These are phyloP conservation scores for Tachuris rubrigastra DNA, from an alignment of 2,113 vertebrate species.

Conservation along the genomic window DNA sequence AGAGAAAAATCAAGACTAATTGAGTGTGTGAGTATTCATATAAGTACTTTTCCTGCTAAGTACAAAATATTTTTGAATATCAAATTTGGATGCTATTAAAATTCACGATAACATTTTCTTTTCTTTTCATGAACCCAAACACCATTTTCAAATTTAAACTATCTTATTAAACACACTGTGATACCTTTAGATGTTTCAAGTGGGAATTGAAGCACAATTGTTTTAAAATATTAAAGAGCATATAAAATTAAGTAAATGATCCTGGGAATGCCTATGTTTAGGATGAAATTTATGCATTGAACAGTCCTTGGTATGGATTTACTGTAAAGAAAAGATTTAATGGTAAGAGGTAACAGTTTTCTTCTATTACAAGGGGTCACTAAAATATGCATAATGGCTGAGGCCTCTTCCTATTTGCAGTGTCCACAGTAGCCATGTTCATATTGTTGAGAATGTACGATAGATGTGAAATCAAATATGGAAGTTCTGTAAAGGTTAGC, in stretches of 20 bases:
- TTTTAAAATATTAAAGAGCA: background rate
- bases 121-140: background rate
- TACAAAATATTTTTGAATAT: background rate
- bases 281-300: background rate
- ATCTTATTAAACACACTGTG: background rate
- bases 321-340: background rate
- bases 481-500: background rate
- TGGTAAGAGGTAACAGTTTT: background rate
- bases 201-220: background rate
- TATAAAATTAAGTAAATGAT: background rate
- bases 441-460: background rate
- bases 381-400: background rate
- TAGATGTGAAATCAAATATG: background rate
- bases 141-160: background rate
- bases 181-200: background rate
- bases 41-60: background rate
- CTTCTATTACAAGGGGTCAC: background rate
- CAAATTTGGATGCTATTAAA: background rate
- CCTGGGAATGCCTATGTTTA: background rate
- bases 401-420: background rate
- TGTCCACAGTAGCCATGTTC: background rate
- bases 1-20: slow-evolving; percentile 17
- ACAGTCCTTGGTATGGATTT: background rate
- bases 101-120: background rate
- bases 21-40: background rate